Evolutionary conservation across 2,888 invertebrate genomes (phyloP).

Genomic region (Epirrhoe tristata): DNA sequence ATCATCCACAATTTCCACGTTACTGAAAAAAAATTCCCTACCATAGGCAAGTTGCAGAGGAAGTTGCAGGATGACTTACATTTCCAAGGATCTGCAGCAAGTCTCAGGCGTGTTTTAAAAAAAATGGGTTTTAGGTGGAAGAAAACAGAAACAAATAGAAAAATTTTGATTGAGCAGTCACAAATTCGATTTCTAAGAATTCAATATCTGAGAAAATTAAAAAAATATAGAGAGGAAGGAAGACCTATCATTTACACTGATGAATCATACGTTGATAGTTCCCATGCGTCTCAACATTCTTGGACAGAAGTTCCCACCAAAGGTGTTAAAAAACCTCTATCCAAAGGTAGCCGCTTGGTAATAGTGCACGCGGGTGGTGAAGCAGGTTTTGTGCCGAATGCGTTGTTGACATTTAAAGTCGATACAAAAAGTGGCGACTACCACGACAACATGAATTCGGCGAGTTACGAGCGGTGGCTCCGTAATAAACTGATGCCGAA

Average conservation of each 20-base stretch:
- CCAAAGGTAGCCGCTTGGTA: slow-evolving; percentile 39
- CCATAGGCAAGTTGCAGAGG: slow-evolving; percentile 39
- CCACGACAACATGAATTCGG: slow-evolving; percentile 51
- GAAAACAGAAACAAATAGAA: slow-evolving; percentile 45
- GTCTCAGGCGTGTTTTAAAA: slow-evolving; percentile 41
- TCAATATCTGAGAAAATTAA: slow-evolving; percentile 41
- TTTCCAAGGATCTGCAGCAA: slow-evolving; percentile 43
- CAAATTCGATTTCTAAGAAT: slow-evolving; percentile 45
- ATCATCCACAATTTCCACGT: slow-evolving; percentile 52
- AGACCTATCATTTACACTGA: slow-evolving; percentile 44
- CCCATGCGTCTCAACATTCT: neutral
- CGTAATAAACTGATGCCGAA: slow-evolving; percentile 18
- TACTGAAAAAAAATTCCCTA: slow-evolving; percentile 49
- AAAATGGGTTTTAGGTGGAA: slow-evolving; percentile 45
- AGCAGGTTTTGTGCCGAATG: slow-evolving; percentile 43
- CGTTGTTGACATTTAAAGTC: slow-evolving; percentile 42
- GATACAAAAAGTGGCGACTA: slow-evolving; percentile 48
- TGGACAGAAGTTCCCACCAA: slow-evolving; percentile 29
- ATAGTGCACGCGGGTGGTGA: slow-evolving; percentile 46
- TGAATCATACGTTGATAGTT: slow-evolving; percentile 40
- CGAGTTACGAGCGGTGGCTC: slow-evolving; percentile 51
- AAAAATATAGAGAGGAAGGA: slow-evolving; percentile 41
- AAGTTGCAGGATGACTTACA: slow-evolving; percentile 37
- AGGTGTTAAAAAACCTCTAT: slow-evolving; percentile 36
- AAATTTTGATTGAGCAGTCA: slow-evolving; percentile 43